Evolutionary conservation across 2,113 vertebrate species (phyloP).

Genomic region (Notarius quadriscutis): DNA sequence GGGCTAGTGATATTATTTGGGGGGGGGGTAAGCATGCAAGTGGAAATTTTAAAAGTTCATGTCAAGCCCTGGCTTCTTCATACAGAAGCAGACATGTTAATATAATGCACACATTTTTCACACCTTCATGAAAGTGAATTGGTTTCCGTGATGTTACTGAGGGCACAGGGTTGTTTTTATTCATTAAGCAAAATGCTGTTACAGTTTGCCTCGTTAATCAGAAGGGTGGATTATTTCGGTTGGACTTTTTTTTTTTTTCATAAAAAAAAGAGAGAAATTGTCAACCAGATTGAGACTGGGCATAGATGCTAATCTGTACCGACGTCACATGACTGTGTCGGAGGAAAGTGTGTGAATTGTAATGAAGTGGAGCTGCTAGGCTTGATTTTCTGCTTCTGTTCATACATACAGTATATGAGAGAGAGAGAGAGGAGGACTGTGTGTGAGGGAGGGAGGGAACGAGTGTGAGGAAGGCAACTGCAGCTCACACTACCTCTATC

Average conservation of each 20-base stretch:
- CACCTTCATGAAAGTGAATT: not conserved
- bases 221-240: not conserved
- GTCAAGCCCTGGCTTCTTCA: not conserved
- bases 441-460: slow-evolving; percentile 14
- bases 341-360: not conserved
- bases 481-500: slow-evolving; percentile 41
- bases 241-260: too few relatives aligned
- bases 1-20: too few relatives aligned
- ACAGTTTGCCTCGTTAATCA: not conserved
- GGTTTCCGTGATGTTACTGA: not conserved
- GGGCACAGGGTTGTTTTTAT: not conserved
- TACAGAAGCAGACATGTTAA: too few relatives aligned
- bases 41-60: too few relatives aligned
- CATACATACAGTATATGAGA: not conserved
- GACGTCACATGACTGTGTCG: not conserved
- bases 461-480: slow-evolving; percentile 33
- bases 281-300: not conserved
- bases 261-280: not conserved
- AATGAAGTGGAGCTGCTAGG: not conserved
- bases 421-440: not conserved
- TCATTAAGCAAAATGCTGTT: not conserved
- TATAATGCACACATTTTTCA: not conserved
- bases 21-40: too few relatives aligned
- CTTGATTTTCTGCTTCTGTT: not conserved
- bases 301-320: not conserved